Evolutionary conservation across 2,113 vertebrate genomes (phyloP).

Genomic region (Mellivora capensis): DNA sequence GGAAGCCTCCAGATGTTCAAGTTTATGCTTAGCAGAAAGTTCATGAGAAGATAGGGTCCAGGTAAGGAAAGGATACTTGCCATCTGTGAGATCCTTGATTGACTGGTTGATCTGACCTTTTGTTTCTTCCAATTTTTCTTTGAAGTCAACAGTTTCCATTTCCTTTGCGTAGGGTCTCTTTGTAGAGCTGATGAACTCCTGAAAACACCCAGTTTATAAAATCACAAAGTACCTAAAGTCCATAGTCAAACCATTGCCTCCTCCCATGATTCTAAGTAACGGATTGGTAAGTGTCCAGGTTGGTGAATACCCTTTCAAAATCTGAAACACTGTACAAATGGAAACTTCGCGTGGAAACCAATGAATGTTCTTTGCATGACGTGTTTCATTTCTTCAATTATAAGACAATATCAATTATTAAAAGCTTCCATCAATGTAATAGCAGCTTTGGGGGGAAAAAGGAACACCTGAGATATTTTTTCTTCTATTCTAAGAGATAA

Average conservation of each 20-base stretch:
- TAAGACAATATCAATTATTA: not conserved
- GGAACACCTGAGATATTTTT: not conserved
- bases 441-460: not conserved
- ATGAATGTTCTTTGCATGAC: not conserved
- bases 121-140: conserved; percentile 84
- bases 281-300: not conserved
- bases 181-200: conserved; percentile 85
- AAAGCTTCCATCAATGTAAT: not conserved
- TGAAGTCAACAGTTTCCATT: conserved; percentile 85
- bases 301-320: not conserved
- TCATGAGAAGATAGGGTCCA: not conserved
- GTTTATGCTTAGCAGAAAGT: not conserved
- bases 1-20: not conserved
- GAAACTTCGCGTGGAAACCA: not conserved
- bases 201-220: conserved; percentile 57
- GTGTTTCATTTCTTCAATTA: not conserved
- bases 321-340: not conserved
- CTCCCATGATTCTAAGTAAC: not conserved
- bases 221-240: not conserved
- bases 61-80: conserved; percentile 69
- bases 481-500: no score
- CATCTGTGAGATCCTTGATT: conserved; percentile 84
- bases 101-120: conserved; percentile 84
- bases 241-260: no score
- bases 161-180: conserved; percentile 86